phyloP scores from a whole-genome alignment of 2,888 invertebrate species.

The Megastigmus dorsalis region DNA sequence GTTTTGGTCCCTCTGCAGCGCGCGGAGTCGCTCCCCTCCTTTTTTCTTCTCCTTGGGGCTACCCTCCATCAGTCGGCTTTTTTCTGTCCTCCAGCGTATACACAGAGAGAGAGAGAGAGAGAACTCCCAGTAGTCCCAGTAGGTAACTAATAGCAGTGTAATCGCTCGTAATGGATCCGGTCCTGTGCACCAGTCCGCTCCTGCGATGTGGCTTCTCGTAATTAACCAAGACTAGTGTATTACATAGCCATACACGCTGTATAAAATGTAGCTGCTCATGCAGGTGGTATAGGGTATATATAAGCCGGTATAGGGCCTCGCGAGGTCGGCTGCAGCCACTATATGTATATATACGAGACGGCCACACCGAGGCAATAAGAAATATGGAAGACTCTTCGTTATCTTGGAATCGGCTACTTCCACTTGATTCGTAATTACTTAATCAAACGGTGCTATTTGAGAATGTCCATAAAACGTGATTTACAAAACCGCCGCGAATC shows the following conservation, averaged over 20 bases:
- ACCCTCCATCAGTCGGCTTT: too few species aligned
- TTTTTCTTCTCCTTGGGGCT: too few species aligned
- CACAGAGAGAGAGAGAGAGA: conserved; percentile 46
- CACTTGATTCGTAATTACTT: conserved; percentile 20
- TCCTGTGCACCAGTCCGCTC: too few species aligned
- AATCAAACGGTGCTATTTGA: conserved; percentile 13
- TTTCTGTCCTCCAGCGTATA: too few species aligned
- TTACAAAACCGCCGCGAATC: background rate
- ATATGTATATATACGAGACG: background rate
- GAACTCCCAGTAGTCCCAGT: too few species aligned
- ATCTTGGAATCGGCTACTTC: conserved; percentile 9
- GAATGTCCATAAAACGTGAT: background rate
- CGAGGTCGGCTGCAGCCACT: too few species aligned
- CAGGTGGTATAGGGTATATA: too few species aligned
- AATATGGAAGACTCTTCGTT: background rate
- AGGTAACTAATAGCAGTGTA: conserved; percentile 71
- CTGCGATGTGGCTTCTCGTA: conserved; percentile 63
- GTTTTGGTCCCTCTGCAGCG: too few species aligned
- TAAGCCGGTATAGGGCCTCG: too few species aligned
- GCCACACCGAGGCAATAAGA: background rate
- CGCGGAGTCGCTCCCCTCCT: too few species aligned
- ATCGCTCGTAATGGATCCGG: conserved; percentile 70
- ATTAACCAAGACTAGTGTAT: conserved; percentile 60
- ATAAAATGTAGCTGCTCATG: conserved; percentile 13
- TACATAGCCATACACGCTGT: background rate